Evolutionary conservation across 2,797 vertebrate genomes (phyloP), one percentile per base, ranked within the genome.

Genomic region (Channa striata): DNA sequence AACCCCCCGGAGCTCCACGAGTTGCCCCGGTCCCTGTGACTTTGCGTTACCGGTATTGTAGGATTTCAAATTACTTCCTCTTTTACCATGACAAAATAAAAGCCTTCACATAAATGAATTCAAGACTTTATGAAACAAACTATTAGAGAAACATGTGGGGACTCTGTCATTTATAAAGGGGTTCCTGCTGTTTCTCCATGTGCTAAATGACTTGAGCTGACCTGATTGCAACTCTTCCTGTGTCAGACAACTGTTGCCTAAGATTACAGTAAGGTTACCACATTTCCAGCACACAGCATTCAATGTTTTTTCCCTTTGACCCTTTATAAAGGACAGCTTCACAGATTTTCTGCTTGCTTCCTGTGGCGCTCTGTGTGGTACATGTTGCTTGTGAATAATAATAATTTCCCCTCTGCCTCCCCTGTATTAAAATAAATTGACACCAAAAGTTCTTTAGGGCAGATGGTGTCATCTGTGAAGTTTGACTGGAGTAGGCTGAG

Each of bases 191-290:
- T n/a, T n/a, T n/a, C n/a, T n/a, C n/a, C n/a, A n/a, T n/a, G n/a
- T n/a, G n/a, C n/a, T n/a, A n/a, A n/a, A n/a, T n/a, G n/a, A n/a
- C n/a, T n/a, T n/a, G n/a, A 78, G 56, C 67, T 82, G 58, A 59
- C 46, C 2, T 74, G 25, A 67, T 51, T 74, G 67, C 44, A 78
- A 19, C 63, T 77, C 72, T 91, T 92, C 89, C 89, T 87, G 77
- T 90, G 87, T 86, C 58, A 68, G 62, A 83, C 17, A 63, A 34
- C 6, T 49, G 47, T 90, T 90, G 79, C 83, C 51, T 73, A 83
- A 86, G 19, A 59, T 82, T 81, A 87, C 84, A 76, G 72, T 87
- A 72, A 84, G 16, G 72, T 88, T 87, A 68, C 73, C 44, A 76
- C 74, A 86, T 19, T 56, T 20, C 40, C 68, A 76, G 80, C 72